Evolutionary conservation across 2,888 invertebrate species (phyloP).

Genomic region (Eupithecia pulchellata): DNA sequence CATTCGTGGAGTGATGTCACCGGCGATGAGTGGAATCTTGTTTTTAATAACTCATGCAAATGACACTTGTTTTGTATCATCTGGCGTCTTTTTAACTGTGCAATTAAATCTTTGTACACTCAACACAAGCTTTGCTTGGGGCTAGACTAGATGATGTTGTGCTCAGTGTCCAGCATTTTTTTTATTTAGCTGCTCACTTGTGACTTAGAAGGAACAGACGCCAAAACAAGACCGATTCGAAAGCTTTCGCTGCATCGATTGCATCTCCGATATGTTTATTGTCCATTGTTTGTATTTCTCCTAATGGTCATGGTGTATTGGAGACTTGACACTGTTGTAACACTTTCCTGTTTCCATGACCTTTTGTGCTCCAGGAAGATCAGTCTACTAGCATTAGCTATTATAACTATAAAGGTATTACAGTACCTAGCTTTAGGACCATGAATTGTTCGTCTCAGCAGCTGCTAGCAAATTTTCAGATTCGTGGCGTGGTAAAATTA

Average conservation of each 20-base stretch:
- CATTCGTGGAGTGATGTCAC: slow-evolving; percentile 40
- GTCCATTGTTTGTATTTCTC: slow-evolving; percentile 25
- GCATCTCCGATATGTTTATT: slow-evolving; percentile 21
- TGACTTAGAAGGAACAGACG: background rate
- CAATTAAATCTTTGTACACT: too few species aligned
- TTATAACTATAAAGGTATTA: too few species aligned
- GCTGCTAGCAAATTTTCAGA: background rate
- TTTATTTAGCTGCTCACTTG: background rate
- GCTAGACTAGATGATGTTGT: too few species aligned
- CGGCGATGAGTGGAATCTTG: slow-evolving; percentile 26
- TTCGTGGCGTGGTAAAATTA: background rate
- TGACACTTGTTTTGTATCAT: slow-evolving; percentile 1
- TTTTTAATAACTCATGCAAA: slow-evolving; percentile 29
- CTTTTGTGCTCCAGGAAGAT: background rate
- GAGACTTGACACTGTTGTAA: background rate
- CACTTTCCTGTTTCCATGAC: background rate
- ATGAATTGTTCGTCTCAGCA: background rate
- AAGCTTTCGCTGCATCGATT: slow-evolving; percentile 13
- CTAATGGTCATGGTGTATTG: slow-evolving; percentile 20
- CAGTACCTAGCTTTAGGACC: background rate
- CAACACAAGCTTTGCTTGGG: too few species aligned
- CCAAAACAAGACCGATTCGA: background rate
- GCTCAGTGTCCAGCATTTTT: too few species aligned
- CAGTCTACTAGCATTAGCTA: background rate
- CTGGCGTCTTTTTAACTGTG: background rate